phyloP scores from a whole-genome alignment of 2,113 vertebrate genomes.

The Vombatus ursinus region DNA sequence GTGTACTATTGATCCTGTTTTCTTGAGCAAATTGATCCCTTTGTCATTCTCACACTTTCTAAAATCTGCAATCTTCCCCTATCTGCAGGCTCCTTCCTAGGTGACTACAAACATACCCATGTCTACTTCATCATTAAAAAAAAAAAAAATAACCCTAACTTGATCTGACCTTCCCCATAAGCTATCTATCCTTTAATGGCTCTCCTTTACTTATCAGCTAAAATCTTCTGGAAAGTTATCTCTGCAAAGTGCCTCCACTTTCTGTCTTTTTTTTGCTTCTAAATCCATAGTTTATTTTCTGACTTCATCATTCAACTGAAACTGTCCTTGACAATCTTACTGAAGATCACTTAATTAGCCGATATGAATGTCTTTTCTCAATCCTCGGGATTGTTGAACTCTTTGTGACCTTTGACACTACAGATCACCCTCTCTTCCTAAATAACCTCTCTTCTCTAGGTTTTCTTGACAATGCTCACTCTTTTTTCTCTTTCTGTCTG shows the following conservation, averaged over 20 bases:
- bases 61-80: not conserved
- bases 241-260: not conserved
- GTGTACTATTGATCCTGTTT: not conserved
- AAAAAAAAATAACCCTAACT: not conserved
- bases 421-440: not conserved
- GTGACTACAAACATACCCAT: not conserved
- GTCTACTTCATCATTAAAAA: not conserved
- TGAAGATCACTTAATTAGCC: too few relatives aligned
- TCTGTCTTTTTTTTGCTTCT: not conserved
- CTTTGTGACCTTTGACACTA: not conserved
- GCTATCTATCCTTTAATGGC: not conserved
- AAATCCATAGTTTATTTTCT: not conserved
- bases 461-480: not conserved
- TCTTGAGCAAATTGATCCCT: too few relatives aligned
- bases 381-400: not conserved
- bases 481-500: not conserved
- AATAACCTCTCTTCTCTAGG: not conserved
- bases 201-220: not conserved
- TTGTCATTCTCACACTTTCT: not conserved
- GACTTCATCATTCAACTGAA: not conserved
- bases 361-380: not conserved
- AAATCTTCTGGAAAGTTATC: not conserved
- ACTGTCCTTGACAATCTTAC: not conserved
- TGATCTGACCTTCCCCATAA: not conserved
- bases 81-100: not conserved